Percentiles rank a stretch among this genome's conserved stretches.
phyloP scores from a whole-genome alignment of 2,797 vertebrate genomes.

The Karalla daura region DNA sequence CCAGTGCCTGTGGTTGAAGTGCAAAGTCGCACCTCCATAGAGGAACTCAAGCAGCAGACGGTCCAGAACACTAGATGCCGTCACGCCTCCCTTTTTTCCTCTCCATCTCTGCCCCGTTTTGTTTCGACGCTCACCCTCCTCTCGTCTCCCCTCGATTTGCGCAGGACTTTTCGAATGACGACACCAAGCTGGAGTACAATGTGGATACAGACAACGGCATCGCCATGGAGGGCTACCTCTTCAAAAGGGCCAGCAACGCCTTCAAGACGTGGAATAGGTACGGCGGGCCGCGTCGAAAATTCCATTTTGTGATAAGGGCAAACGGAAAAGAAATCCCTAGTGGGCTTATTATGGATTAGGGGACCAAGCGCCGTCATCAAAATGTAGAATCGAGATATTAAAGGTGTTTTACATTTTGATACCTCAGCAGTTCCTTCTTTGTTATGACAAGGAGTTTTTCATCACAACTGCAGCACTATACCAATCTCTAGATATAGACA shows the following conservation, averaged over 20 bases:
- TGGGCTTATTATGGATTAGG: not conserved
- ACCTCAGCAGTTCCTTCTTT: not conserved
- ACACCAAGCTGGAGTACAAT: slow-evolving; percentile 96
- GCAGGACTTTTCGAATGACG: slow-evolving; percentile 96
- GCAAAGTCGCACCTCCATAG: not conserved
- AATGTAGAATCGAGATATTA: not conserved
- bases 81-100: too few relatives aligned
- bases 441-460: not conserved
- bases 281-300: not conserved
- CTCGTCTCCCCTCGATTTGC: not conserved
- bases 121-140: not conserved
- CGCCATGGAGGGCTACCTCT: slow-evolving; percentile 98
- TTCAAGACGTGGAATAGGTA: slow-evolving; percentile 99
- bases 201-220: slow-evolving; percentile 95
- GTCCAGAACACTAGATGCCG: too few relatives aligned
- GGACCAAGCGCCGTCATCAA: not conserved
- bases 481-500: too few relatives aligned
- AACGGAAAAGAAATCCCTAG: too few relatives aligned
- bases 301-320: not conserved
- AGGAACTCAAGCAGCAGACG: not conserved
- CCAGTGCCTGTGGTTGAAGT: slow-evolving; percentile 4
- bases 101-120: not conserved
- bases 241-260: slow-evolving; percentile 98
- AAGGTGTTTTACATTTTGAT: slow-evolving; percentile 10
- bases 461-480: not conserved